phyloP scores from a whole-genome alignment of 2,797 vertebrate genomes.

The Hapalemur alaotrensis region DNA sequence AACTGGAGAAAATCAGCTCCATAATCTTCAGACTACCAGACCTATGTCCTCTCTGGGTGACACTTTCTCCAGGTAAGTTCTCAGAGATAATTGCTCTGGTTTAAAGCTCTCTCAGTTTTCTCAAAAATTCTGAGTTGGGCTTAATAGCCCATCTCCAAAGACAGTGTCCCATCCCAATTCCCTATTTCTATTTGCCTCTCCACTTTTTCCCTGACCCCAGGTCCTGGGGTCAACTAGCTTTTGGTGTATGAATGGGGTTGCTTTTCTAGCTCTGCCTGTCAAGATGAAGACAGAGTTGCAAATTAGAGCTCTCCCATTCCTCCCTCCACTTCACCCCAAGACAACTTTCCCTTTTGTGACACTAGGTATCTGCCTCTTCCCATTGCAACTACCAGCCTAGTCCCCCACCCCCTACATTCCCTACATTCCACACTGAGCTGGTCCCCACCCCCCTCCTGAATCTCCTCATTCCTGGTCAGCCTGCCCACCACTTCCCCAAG shows the following conservation, averaged over 20 bases:
- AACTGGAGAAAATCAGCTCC: neutral
- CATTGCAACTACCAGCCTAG: neutral
- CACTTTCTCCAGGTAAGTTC: neutral
- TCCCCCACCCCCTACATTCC: neutral
- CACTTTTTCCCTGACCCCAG: neutral
- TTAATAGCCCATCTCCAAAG: neutral
- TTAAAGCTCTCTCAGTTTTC: neutral
- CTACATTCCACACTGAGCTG: neutral
- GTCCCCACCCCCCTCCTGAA: neutral
- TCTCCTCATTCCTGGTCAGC: neutral
- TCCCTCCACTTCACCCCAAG: neutral
- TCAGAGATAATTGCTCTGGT: neutral
- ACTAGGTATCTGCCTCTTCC: neutral
- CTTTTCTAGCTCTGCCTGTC: neutral
- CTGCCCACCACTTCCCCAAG: neutral
- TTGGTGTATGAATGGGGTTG: fast-evolving
- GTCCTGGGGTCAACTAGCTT: neutral
- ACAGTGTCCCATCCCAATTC: neutral
- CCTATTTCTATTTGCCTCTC: neutral
- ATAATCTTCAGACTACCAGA: too few species aligned
- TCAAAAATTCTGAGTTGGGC: neutral
- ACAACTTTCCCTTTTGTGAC: neutral
- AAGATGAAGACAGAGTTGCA: neutral
- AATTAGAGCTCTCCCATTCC: neutral
- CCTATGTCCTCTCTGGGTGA: neutral